A percentile compares a stretch with the other conserved stretches of the same genome.
Conservation (phyloP, 35 echinoderm and acorn worm genomes). For the Ophiothrix spiculata region DNA sequence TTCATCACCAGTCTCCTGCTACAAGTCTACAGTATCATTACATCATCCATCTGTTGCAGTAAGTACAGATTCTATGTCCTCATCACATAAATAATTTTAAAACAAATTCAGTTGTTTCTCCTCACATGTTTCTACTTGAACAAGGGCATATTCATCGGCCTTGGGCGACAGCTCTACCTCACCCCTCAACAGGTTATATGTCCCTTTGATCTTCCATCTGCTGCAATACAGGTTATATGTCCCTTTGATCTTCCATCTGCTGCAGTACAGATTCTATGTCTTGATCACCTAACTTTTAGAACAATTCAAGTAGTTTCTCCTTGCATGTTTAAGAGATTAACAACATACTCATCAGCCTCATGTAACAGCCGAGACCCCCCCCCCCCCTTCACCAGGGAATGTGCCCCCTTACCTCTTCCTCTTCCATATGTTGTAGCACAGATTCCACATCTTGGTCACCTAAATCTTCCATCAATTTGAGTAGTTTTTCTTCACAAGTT, state of each 20-base stretch:
- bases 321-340: constrained; percentile 87
- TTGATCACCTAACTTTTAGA: too few species aligned
- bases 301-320: constrained; percentile 91
- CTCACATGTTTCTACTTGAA: constrained; percentile 81
- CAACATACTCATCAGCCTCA: constrained; percentile 91
- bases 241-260: constrained; percentile 93
- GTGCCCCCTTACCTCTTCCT: constrained; percentile 87
- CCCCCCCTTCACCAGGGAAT: constrained; percentile 81
- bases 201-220: too few species aligned
- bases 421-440: constrained; percentile 76
- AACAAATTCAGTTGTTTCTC: constrained; percentile 94
- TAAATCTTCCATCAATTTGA: constrained; percentile 94
- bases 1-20: too few species aligned
- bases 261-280: too few species aligned
- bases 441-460: constrained; percentile 79
- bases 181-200: constrained; percentile 77
- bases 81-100: too few species aligned
- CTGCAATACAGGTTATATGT: too few species aligned
- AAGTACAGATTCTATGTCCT: too few species aligned
- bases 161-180: too few species aligned
- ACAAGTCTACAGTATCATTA: too few species aligned
- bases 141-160: constrained; percentile 91
- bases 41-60: too few species aligned
- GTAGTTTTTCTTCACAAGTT: constrained; percentile 95
- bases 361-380: constrained; percentile 64